Base-by-base conservation (phyloP, 2,113 vertebrate genomes). In the Bostrychus sinensis region DNA sequence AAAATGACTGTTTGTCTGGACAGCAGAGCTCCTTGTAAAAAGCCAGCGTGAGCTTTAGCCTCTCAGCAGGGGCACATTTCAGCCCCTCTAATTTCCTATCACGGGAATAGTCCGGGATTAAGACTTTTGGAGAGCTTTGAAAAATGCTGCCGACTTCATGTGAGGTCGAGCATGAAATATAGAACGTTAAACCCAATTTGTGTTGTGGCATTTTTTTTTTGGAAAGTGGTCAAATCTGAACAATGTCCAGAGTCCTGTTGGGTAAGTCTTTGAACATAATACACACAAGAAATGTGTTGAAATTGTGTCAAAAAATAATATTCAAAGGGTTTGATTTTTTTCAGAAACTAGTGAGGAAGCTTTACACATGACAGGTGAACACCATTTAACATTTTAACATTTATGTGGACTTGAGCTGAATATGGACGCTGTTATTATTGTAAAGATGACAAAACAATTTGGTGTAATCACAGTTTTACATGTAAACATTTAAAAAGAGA, bases 71-170 rank as follows among this genome's bases (percentile, higher is more conserved):
- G 30, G 1, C 36, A 57, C 67, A 14, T 42, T 23, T 54, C 11
- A 53, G 23, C 37, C 13, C 2, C 23, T 19, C 57, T 39, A 2
- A 61, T 56, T 46, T 72, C 42, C 68, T 8, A 72, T 60, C 41
- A 45, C 20, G n/a, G 25, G 42, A 64, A 17, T n/a, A 68, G 54
- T 61, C 50, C 5, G 30, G 62, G 46, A 59, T 67, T 63, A 67
- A 39, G 45, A 37, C 20, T 28, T n/a, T 51, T 14, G 16, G 14
- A 1, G 12, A 19, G 42, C 41, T 41, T 59, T 56, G 46, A 36
- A 28, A 14, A 54, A 45, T 43, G 11, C 19, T 7, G 16, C 26
- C 5, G 3, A 56, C 36, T 42, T 61, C 30, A 55, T 36, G 53
- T 34, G 26, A 37, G 30, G 37, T 51, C 50, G 48, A 38, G 62